Evolutionary conservation across 2,113 vertebrate genomes (phyloP).

Genomic region (Sterna hirundo): DNA sequence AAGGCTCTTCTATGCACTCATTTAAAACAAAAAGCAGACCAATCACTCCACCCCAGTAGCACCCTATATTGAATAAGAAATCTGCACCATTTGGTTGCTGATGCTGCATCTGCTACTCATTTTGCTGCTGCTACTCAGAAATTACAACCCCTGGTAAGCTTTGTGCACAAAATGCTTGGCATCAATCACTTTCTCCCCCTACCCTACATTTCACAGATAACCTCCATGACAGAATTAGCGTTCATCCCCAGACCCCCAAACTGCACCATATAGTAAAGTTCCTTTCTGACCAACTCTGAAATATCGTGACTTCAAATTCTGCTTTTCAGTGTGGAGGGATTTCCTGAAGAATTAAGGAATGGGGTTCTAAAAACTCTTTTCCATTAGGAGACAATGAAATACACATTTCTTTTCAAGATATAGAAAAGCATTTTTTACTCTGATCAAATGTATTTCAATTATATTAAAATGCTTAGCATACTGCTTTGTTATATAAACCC

Average conservation of each 20-base stretch:
- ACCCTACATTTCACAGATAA: not conserved
- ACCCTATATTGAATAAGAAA: not conserved
- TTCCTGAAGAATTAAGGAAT: not conserved
- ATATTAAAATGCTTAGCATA: not conserved
- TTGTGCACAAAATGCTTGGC: not conserved
- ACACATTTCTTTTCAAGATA: not conserved
- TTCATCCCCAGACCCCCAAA: not conserved
- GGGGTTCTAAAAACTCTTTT: not conserved
- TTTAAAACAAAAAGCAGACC: not conserved
- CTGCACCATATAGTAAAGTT: not conserved
- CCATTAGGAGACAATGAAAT: not conserved
- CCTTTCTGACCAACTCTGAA: not conserved
- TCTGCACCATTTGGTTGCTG: not conserved
- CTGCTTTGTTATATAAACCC: not conserved
- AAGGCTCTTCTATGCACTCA: not conserved
- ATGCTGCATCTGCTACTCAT: not conserved
- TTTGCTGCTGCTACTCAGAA: not conserved
- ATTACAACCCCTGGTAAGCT: not conserved
- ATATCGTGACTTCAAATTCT: not conserved
- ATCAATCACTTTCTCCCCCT: not conserved
- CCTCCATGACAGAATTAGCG: not conserved
- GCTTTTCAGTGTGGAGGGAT: not conserved
- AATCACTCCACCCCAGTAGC: not conserved
- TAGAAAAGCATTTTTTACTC: not conserved
- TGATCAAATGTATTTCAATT: not conserved